Conservation (phyloP, 2,888 invertebrate genomes). For the Piscicola geometra region DNA sequence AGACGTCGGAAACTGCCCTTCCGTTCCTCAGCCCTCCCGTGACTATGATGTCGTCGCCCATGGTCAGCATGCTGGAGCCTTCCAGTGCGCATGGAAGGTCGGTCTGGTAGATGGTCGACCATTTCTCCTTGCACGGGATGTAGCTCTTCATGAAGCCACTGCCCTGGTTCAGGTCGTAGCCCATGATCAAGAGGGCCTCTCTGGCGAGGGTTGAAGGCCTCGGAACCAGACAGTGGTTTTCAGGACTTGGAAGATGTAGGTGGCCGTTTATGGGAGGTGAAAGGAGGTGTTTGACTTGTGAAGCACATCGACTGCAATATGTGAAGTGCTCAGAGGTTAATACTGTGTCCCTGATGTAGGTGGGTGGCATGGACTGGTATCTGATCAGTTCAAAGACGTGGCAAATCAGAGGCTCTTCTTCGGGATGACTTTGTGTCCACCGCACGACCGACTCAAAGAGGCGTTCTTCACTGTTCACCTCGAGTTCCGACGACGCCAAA, state of each 20-base stretch:
- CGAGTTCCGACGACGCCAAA: constrained; percentile 52
- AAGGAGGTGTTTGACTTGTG: background rate
- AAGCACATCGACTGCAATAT: constrained; percentile 10
- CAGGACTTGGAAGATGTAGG: background rate
- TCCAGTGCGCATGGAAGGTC: constrained; percentile 48
- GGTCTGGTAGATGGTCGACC: constrained; percentile 46
- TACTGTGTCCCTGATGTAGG: constrained; percentile 12
- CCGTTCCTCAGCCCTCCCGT: constrained; percentile 53
- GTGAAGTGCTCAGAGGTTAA: constrained; percentile 3
- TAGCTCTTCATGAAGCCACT: constrained; percentile 49
- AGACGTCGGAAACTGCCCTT: constrained; percentile 48
- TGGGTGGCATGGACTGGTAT: constrained; percentile 19
- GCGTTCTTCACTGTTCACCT: constrained; percentile 52
- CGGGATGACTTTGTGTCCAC: constrained; percentile 47
- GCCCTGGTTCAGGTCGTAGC: constrained; percentile 37
- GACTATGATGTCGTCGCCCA: constrained; percentile 51
- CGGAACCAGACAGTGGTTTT: constrained; percentile 45
- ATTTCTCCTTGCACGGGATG: constrained; percentile 52
- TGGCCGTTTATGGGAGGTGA: background rate
- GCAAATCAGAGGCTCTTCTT: constrained; percentile 10
- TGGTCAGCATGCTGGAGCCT: constrained; percentile 50
- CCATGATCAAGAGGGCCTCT: constrained; percentile 53
- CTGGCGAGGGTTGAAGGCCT: constrained; percentile 55
- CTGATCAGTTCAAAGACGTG: constrained; percentile 23
- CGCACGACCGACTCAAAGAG: constrained; percentile 52